Evolutionary conservation across 2,888 invertebrate species (phyloP).

Genomic region (Erebia palarica): DNA sequence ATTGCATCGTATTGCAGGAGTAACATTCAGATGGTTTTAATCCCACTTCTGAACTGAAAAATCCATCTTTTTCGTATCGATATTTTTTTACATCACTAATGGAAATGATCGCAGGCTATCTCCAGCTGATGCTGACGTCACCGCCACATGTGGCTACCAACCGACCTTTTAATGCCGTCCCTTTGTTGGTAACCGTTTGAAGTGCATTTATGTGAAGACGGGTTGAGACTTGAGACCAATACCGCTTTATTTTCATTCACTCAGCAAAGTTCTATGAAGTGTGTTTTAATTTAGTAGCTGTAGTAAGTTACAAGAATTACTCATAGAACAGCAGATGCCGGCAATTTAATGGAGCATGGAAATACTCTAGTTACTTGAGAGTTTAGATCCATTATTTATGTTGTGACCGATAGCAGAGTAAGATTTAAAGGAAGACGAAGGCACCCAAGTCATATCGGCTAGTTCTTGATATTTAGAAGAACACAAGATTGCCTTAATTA

Average conservation of each 20-base stretch:
- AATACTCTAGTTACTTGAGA: neutral
- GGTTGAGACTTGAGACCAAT: neutral
- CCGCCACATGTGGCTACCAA: constrained; percentile 63
- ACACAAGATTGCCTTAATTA: too few species aligned
- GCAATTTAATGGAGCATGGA: neutral
- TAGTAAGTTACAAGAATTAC: neutral
- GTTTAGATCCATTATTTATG: too few species aligned
- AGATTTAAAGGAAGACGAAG: too few species aligned
- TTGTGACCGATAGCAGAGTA: neutral
- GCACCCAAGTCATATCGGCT: too few species aligned
- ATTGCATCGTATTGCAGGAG: too few species aligned
- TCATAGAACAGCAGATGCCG: constrained; percentile 7
- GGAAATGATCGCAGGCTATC: constrained; percentile 22
- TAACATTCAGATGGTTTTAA: too few species aligned
- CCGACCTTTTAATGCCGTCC: constrained; percentile 53
- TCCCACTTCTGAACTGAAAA: too few species aligned
- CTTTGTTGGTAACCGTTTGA: constrained; percentile 48
- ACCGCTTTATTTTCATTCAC: constrained; percentile 23
- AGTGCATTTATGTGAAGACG: constrained; percentile 40
- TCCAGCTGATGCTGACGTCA: constrained; percentile 69
- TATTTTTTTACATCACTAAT: constrained; percentile 9
- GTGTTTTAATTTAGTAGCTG: constrained; percentile 1
- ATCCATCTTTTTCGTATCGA: neutral
- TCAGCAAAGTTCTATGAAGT: constrained; percentile 1
- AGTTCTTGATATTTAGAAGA: too few species aligned